Base-by-base conservation (phyloP, 30 jellyfish, hydroid and myxozoan genomes). In the Pelagia noctiluca region DNA sequence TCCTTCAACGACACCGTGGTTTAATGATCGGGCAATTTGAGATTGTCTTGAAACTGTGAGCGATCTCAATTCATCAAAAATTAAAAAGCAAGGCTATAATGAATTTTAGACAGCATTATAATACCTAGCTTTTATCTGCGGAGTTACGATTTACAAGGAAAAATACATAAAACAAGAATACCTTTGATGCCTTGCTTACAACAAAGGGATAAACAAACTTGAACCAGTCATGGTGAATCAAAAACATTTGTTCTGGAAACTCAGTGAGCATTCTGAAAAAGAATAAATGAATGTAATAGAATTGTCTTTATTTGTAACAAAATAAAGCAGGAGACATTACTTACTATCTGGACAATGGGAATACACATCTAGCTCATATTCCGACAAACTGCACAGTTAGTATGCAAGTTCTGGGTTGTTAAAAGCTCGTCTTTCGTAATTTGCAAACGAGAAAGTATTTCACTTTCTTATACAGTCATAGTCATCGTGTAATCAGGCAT, bases 191-290 rank as follows among this genome's bases (percentile, higher is more conserved):
- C 0, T 35, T 84, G 71, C 88, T 72, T 22, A 75, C 65, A 37
- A 84, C 94, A 72, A 84, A 84, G 13, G 94, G 94, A 50, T 84
- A 84, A 26, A 84, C 94, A 76, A 84, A 38, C 50, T 73, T 72
- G 70, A 84, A 72, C 96, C 96, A 86, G n/a, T 75, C 82, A 25
- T 84, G 90, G 10, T 52, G 57, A 78, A 69, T 63, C 19, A 68
- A 36, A 34, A 49, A 31, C 88, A 90, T 81, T 30, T 67, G 34
- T 7, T 23, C 84, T 18, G 96, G 97, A 71, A 96, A 90, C 62
- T 90, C 89, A 37, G 36, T 84, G 33, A 91, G n/a, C 61, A 90
- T 63, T 37, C 97, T 90, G 49, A 25, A 76, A 23, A 3, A 8
- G 1, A 23, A 54, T 34, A 47, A 7, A n/a, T 35, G 23, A 36